Evolutionary conservation across 2,113 vertebrate species (phyloP), one percentile per base, ranked within the genome.

Genomic region (Platysternon megacephalum): DNA sequence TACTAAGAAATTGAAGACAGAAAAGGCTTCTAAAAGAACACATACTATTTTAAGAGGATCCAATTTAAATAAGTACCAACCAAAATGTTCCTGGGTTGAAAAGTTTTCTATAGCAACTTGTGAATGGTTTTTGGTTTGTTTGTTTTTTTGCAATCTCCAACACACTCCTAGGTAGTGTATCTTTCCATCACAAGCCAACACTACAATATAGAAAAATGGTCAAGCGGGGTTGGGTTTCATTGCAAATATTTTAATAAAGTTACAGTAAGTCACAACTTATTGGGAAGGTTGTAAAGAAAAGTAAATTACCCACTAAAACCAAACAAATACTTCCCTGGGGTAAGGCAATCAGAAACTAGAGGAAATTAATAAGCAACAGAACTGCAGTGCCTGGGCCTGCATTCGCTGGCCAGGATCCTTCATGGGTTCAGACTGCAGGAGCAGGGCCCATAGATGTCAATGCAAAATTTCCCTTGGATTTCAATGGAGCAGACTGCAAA

Each of bases 21-120:
- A 94, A 93, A 93, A 97, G 51, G 2, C 87, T 96, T 94, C 90
- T 90, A 93, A 94, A 96, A 94, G 96, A 95, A 94, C 82, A 83
- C 82, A 39, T 68, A 39, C 95, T 96, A 97, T 97, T 97, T 97
- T 97, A 94, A 95, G 95, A 96, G 68, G 80, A 95, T 94, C 90
- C 88, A 93, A 85, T 95, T 97, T 97, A 96, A 96, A 94, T 82
- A 96, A 95, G 90, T 96, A 84, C 88, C 86, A 94, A 88, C 46
- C 96, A 95, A 95, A 97, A 91, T 94, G 96, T 93, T 93, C 85
- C 88, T 96, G 81, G 82, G 90, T 90, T 91, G 58, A 90, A 87
- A 96, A 91, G 42, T 96, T 96, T 94, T 90, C 93, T 94, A 58
- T 87, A 96, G 79, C 87, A 95, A 96, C 88, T 94, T 96, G 78